Percentiles rank a stretch among this genome's conserved stretches.
These are phyloP conservation scores for Trichogramma pretiosum DNA, from an alignment of 1,140 invertebrate genomes.

Conservation along the genomic window DNA sequence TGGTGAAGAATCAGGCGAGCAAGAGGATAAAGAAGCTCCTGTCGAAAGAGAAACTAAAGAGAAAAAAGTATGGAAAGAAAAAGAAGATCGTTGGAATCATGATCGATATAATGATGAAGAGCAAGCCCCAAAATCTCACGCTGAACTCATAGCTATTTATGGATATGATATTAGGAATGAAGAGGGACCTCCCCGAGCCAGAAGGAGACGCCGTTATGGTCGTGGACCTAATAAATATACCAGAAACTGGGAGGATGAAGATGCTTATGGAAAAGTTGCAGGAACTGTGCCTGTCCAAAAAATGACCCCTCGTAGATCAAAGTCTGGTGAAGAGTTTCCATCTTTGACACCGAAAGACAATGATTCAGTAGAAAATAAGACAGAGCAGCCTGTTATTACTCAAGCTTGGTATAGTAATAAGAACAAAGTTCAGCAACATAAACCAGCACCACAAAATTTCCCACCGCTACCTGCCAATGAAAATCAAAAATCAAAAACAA, in stretches of 20 bases:
- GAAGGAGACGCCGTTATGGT: conserved; percentile 74
- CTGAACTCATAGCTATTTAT: conserved; percentile 81
- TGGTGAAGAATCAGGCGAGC: conserved; percentile 53
- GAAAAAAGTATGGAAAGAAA: conserved; percentile 55
- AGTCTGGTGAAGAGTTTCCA: conserved; percentile 41
- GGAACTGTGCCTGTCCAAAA: conserved; percentile 21
- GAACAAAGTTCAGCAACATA: conserved; percentile 31
- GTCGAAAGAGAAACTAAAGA: conserved; percentile 42
- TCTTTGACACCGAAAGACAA: conserved; percentile 34
- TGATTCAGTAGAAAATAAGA: conserved; percentile 3
- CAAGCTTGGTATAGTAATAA: conserved; percentile 45
- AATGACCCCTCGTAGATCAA: conserved; percentile 23
- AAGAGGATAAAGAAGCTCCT: conserved; percentile 30
- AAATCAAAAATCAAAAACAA: conserved; percentile 29
- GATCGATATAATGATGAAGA: conserved; percentile 76
- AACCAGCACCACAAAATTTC: conserved; percentile 37
- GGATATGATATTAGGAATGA: conserved; percentile 92
- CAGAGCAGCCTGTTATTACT: conserved; percentile 41
- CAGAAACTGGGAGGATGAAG: conserved; percentile 84
- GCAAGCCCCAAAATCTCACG: conserved; percentile 77
- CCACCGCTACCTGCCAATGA: conserved; percentile 37
- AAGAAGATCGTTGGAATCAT: conserved; percentile 76
- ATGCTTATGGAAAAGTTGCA: conserved; percentile 61
- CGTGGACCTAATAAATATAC: conserved; percentile 87
- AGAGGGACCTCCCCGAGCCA: conserved; percentile 79